Conservation (phyloP, 2,113 vertebrate species). For the Synodontis membranacea region DNA sequence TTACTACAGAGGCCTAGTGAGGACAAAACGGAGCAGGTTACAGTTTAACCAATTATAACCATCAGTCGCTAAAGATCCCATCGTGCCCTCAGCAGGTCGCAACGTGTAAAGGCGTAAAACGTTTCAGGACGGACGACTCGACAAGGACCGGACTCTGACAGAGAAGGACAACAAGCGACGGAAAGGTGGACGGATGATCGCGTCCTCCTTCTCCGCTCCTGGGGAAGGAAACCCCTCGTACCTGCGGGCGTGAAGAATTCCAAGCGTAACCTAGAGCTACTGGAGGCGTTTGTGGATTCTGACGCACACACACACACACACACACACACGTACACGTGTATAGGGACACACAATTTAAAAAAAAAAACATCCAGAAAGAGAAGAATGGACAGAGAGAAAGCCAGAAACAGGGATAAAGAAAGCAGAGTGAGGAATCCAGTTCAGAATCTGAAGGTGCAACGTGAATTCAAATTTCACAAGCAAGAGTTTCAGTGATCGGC, state of each 20-base stretch:
- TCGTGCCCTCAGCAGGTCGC: constrained; percentile 39
- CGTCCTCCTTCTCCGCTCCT: not conserved
- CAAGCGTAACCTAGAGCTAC: constrained; percentile 79
- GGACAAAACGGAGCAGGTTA: constrained; percentile 38
- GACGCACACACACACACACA: not conserved
- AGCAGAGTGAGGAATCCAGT: constrained; percentile 21
- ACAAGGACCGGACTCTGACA: constrained; percentile 28
- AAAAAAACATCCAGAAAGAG: constrained; percentile 3
- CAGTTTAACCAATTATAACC: too few relatives aligned
- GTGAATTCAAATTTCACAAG: not conserved
- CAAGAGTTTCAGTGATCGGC: not conserved
- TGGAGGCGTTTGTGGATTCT: constrained; percentile 59
- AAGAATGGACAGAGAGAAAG: constrained; percentile 18
- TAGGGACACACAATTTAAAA: not conserved
- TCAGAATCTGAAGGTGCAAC: not conserved
- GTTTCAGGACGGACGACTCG: not conserved
- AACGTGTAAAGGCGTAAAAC: constrained; percentile 3
- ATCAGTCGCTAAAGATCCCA: not conserved
- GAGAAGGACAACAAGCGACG: constrained; percentile 31
- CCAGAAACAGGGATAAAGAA: constrained; percentile 26
- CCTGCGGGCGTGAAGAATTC: constrained; percentile 85
- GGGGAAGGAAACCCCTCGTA: constrained; percentile 45
- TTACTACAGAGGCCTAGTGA: constrained; percentile 35
- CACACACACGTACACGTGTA: not conserved
- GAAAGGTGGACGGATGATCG: constrained; percentile 3